phyloP scores from a whole-genome alignment of 1,140 invertebrate species.

The Plectrocnemia conspersa region DNA sequence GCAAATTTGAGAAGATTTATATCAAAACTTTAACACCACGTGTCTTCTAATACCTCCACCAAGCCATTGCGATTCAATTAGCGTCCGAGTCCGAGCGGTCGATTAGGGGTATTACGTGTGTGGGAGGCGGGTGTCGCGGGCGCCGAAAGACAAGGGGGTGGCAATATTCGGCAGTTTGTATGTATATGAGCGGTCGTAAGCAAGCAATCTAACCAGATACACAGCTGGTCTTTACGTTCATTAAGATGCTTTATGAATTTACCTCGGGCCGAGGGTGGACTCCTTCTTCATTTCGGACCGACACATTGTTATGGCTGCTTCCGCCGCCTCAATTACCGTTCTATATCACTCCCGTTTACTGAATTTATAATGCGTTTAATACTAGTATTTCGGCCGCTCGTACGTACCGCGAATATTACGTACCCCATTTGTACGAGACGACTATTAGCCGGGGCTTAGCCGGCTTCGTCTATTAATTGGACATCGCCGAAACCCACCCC shows the following conservation, averaged over 20 bases:
- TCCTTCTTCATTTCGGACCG: constrained; percentile 34
- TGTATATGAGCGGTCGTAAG: constrained; percentile 34
- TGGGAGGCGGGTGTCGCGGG: constrained; percentile 1
- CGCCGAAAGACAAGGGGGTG: constrained; percentile 31
- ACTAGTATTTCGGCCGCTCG: background rate
- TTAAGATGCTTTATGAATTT: constrained; percentile 37
- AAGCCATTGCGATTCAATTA: no score
- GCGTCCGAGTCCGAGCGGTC: background rate
- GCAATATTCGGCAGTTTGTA: constrained; percentile 37
- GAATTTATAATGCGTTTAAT: constrained; percentile 36
- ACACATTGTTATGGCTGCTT: constrained; percentile 31
- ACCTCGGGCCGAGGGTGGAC: constrained; percentile 24
- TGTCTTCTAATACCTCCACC: no score
- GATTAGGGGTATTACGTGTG: constrained; percentile 5
- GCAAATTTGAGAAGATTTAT: no score
- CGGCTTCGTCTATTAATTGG: constrained; percentile 17
- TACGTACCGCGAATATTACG: constrained; percentile 21
- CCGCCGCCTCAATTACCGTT: constrained; percentile 31
- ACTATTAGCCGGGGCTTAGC: constrained; percentile 5
- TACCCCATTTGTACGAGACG: constrained; percentile 18
- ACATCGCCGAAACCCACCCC: constrained; percentile 14
- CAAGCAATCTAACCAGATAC: constrained; percentile 36
- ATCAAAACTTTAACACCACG: no score
- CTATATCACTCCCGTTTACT: constrained; percentile 35
- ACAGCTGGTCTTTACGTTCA: constrained; percentile 37